Base-by-base conservation (phyloP, 2,113 vertebrate genomes). In the Ptychochromis oligacanthus region DNA sequence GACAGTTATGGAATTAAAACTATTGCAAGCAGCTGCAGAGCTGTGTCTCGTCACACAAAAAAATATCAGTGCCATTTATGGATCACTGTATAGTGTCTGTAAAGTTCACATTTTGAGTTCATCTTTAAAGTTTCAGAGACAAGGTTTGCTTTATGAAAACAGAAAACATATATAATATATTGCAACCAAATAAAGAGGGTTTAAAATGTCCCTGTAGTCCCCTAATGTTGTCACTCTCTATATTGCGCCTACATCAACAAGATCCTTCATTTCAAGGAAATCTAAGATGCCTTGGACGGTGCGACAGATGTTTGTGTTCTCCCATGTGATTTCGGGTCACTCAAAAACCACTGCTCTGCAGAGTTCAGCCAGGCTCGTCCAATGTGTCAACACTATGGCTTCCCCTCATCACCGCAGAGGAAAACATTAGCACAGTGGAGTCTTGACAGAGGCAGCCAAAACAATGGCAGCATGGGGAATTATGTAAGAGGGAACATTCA, bases 291-390 rank as follows among this genome's bases (percentile, higher is more conserved):
- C 49, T 55, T 49, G 76, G 83, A 79, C 70, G 70, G 56, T 72
- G 64, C 10, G 17, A 28, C 64, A 82, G 60, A 89, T 88, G 82
- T 87, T 90, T 88, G 84, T 81, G 82, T 75, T 87, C 60, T 75
- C 65, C 18, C 67, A 67, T 83, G 86, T 82, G 86, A 89, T 85
- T 92, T 86, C 61, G 64, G 85, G 87, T 90, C 89, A 87, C 40
- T 83, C 74, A 57, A 72, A 87, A 92, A 86, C 84, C 85, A 88
- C 83, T 72, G 79, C 34, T 79, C 65, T 49, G 57, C 74, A 60
- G 24, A 40, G 31, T 60, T 49, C 20, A 72, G 79, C 64, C 85
- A 88, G 77, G 43, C 72, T 77, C 28, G 75, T 77, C 82, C 85
- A 43, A 17, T 28, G 83, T 86, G 84, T 91, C 88, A 87, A 88